Conservation (phyloP, 2,797 vertebrate genomes). For the Sarcoramphus papa region DNA sequence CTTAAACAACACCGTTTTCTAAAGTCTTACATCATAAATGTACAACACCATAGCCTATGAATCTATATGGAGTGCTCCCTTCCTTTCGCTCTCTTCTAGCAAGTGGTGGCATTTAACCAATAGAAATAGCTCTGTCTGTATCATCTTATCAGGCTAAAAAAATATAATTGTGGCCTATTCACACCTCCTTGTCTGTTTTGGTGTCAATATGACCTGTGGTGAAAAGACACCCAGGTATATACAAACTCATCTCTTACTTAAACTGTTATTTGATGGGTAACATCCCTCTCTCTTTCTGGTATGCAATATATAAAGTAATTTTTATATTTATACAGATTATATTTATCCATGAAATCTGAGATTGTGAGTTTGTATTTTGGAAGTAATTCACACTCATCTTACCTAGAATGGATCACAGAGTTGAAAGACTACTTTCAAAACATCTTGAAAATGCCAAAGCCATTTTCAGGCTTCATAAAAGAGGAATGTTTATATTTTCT, state of each 20-base stretch:
- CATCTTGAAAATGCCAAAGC: background rate
- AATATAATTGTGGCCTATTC: background rate
- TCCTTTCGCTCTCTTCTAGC: background rate
- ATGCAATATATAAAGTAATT: background rate
- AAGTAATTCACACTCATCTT: background rate
- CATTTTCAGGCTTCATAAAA: background rate
- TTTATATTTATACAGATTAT: background rate
- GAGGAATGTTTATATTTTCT: accelerated
- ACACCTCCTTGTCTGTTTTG: background rate
- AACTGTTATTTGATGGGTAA: background rate
- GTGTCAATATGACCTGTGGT: background rate
- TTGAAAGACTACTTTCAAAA: background rate
- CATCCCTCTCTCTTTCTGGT: background rate
- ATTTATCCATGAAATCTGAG: background rate
- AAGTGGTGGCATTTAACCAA: background rate
- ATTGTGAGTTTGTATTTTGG: background rate
- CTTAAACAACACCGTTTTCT: background rate
- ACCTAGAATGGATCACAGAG: background rate
- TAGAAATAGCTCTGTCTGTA: background rate
- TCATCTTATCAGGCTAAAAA: background rate
- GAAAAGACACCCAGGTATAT: background rate
- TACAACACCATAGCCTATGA: background rate
- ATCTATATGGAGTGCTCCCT: background rate
- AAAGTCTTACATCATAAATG: background rate
- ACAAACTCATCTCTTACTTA: background rate